These are phyloP conservation scores for Boleophthalmus pectinirostris DNA, from an alignment of 2,113 vertebrate species.

Conservation along the genomic window DNA sequence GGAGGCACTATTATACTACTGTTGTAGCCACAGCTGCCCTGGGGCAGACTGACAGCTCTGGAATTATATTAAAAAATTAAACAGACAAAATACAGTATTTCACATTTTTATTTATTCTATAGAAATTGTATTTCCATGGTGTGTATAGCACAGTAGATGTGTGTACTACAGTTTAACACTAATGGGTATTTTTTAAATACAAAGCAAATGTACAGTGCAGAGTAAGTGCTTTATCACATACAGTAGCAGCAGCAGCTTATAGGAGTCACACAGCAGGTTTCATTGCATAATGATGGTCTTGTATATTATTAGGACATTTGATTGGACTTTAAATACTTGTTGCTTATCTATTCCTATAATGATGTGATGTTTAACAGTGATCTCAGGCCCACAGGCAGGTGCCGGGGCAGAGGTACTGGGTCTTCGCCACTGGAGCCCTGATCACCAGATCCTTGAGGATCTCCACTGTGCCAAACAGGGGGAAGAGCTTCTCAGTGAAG, in stretches of 20 bases:
- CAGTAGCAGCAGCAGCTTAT: slow-evolving; percentile 58
- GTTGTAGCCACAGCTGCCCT: too few relatives aligned
- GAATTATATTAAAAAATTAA: not conserved
- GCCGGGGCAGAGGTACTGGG: slow-evolving; percentile 64
- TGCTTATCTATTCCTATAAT: slow-evolving; percentile 18
- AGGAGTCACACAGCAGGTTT: slow-evolving; percentile 38
- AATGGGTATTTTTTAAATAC: slow-evolving; percentile 41
- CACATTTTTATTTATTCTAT: slow-evolving; percentile 74
- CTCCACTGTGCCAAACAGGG: slow-evolving; percentile 80
- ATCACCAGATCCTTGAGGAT: slow-evolving; percentile 79
- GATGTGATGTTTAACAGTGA: not conserved
- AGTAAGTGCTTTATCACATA: slow-evolving; percentile 43
- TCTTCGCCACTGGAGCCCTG: slow-evolving; percentile 56
- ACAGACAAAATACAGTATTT: slow-evolving; percentile 21
- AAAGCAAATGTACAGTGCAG: slow-evolving; percentile 50
- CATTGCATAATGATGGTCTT: slow-evolving; percentile 47
- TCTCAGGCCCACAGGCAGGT: slow-evolving; percentile 74
- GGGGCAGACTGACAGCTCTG: too few relatives aligned
- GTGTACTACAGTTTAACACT: slow-evolving; percentile 17
- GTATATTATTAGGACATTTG: slow-evolving; percentile 46
- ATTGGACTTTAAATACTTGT: slow-evolving; percentile 41
- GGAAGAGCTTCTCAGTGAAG: slow-evolving; percentile 76
- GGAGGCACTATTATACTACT: too few relatives aligned
- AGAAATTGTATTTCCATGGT: slow-evolving; percentile 57
- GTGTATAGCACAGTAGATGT: slow-evolving; percentile 58